Conservation (phyloP, 2,888 invertebrate genomes). For the Campoletis raptor region DNA sequence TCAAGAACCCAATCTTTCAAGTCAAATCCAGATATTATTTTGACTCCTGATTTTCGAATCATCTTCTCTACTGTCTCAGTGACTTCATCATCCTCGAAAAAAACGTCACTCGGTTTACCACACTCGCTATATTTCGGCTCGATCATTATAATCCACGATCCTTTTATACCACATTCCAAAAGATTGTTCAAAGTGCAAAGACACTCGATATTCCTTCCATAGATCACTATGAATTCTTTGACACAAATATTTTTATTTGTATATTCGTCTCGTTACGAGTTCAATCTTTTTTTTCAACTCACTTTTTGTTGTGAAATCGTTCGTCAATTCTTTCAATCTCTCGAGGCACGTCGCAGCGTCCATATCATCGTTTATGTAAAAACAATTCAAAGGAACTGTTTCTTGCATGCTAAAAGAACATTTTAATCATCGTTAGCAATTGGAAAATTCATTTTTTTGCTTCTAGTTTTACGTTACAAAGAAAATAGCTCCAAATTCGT, state of each 20-base stretch:
- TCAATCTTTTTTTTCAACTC: slow-evolving; percentile 28
- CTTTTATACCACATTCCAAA: slow-evolving; percentile 87
- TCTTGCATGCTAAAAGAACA: slow-evolving; percentile 71
- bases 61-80: slow-evolving; percentile 85
- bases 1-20: slow-evolving; percentile 86
- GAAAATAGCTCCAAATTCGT: not conserved
- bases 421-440: not conserved
- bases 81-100: slow-evolving; percentile 85
- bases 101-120: slow-evolving; percentile 73
- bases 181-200: slow-evolving; percentile 89
- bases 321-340: slow-evolving; percentile 74
- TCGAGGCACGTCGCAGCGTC: slow-evolving; percentile 85
- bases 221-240: slow-evolving; percentile 86
- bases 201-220: slow-evolving; percentile 89
- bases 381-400: slow-evolving; percentile 87
- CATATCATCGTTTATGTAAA: slow-evolving; percentile 87
- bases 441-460: not conserved
- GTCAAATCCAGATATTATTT: slow-evolving; percentile 85
- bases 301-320: slow-evolving; percentile 71
- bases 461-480: not conserved
- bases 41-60: slow-evolving; percentile 84
- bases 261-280: not conserved
- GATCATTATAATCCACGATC: slow-evolving; percentile 87
- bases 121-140: slow-evolving; percentile 85
- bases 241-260: not conserved